phyloP scores from a whole-genome alignment of 1,140 invertebrate species.

The Helicoverpa armigera region DNA sequence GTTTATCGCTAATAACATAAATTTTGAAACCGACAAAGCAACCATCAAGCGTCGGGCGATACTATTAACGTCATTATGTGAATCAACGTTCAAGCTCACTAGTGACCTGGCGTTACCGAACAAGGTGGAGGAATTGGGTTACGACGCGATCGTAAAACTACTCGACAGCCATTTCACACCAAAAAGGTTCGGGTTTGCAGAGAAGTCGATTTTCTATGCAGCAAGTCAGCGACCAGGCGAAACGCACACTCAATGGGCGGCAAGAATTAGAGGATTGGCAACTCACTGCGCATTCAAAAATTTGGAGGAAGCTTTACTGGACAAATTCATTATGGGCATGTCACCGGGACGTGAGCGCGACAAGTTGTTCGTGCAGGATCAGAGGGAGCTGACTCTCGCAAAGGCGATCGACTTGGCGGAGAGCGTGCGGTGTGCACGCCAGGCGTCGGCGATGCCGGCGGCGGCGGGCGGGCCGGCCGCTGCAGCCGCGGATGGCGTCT shows the following conservation, averaged over 20 bases:
- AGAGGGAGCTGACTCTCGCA: constrained; percentile 39
- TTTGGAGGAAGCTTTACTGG: constrained; percentile 49
- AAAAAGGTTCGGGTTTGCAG: constrained; percentile 50
- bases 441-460: constrained; percentile 20
- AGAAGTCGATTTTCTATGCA: constrained; percentile 32
- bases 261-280: constrained; percentile 40
- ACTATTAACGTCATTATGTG: constrained; percentile 7
- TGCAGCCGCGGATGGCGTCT: neutral
- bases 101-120: constrained; percentile 47
- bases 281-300: constrained; percentile 41
- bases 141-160: constrained; percentile 31
- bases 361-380: constrained; percentile 54
- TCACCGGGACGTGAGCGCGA: constrained; percentile 52
- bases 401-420: constrained; percentile 59
- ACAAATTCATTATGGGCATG: constrained; percentile 57
- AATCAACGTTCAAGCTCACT: constrained; percentile 52
- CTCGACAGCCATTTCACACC: constrained; percentile 52
- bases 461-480: neutral
- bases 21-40: constrained; percentile 25
- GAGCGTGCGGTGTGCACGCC: constrained; percentile 55
- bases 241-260: constrained; percentile 47
- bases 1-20: constrained; percentile 53
- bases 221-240: constrained; percentile 23
- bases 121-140: constrained; percentile 41
- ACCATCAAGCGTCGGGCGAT: constrained; percentile 39